A percentile compares a stretch with the other conserved stretches of the same genome.
phyloP scores from a whole-genome alignment of 2,113 vertebrate species.

The rat (Rattus norvegicus) region GRCr8 NC_086028.1:37136501-37137000 shows the following conservation, averaged over 20 bases:
- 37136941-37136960: background rate
- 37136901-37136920: background rate
- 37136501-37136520: background rate
- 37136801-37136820: background rate
- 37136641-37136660: conserved; percentile 1
- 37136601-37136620: conserved; percentile 34
- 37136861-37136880: background rate
- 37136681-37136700: conserved; percentile 40
- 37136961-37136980: background rate
- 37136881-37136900: background rate
- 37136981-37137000: background rate
- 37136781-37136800: background rate
- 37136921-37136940: background rate
- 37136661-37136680: conserved; percentile 11
- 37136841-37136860: background rate
- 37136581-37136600: conserved; percentile 63
- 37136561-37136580: conserved; percentile 61
- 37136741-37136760: too few relatives aligned
- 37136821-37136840: background rate
- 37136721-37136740: background rate
- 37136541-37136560: conserved; percentile 66
- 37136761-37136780: background rate
- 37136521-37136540: conserved; percentile 59
- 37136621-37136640: conserved; percentile 41
- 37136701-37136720: background rate